phyloP scores from a whole-genome alignment of 2,113 vertebrate genomes.

The Zosterops lateralis region DNA sequence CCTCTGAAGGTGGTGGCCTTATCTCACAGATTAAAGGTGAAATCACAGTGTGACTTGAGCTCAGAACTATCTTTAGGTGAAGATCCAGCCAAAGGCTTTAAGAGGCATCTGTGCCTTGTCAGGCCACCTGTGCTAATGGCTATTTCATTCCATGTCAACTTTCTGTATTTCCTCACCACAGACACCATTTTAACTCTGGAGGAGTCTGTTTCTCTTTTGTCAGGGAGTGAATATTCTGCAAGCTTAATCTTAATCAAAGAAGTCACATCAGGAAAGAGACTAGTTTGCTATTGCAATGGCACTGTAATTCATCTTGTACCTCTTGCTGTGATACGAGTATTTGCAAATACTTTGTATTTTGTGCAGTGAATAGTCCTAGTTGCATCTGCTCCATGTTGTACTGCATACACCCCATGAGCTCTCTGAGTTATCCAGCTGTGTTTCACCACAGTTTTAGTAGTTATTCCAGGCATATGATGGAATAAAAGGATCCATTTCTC shows the following conservation, averaged over 20 bases:
- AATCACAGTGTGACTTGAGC: not conserved
- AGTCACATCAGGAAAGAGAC: not conserved
- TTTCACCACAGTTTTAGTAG: not conserved
- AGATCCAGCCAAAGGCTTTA: not conserved
- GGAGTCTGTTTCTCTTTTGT: not conserved
- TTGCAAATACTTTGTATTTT: not conserved
- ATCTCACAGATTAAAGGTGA: not conserved
- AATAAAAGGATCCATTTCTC: not conserved
- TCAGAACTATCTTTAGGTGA: not conserved
- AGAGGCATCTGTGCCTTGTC: not conserved
- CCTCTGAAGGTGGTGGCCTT: not conserved
- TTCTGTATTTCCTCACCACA: not conserved
- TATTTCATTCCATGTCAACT: not conserved
- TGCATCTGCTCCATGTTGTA: not conserved
- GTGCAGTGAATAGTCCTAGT: not conserved
- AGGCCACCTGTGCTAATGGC: not conserved
- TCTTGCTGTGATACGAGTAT: not conserved
- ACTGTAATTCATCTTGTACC: not conserved
- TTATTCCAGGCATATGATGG: not conserved
- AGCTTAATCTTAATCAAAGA: not conserved
- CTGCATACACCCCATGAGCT: not conserved
- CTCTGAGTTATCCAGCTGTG: not conserved
- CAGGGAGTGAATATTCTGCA: not conserved
- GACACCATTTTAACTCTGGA: fast-evolving
- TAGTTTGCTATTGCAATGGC: not conserved